Evolutionary conservation across 2,888 invertebrate species (phyloP).

Genomic region (Aspidapion aeneum): DNA sequence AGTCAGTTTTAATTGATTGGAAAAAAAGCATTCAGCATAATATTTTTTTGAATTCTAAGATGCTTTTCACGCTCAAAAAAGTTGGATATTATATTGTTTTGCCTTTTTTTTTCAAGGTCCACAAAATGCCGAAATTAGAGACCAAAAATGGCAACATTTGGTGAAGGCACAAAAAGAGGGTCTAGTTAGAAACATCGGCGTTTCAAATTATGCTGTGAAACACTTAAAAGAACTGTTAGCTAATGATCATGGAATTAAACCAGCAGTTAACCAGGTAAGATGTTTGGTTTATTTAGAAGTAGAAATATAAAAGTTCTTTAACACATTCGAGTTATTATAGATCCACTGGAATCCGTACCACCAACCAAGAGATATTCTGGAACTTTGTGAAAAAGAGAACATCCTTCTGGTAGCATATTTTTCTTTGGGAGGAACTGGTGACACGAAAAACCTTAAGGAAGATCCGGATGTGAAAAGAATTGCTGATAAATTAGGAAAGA

Average conservation of each 20-base stretch:
- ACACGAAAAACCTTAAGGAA: slow-evolving; percentile 52
- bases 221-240: slow-evolving; percentile 64
- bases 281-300: too few species aligned
- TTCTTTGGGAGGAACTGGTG: slow-evolving; percentile 61
- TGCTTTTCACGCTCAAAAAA: too few species aligned
- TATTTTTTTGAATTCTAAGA: too few species aligned
- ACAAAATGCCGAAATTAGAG: slow-evolving; percentile 44
- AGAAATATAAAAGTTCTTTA: too few species aligned
- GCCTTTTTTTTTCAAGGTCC: background rate
- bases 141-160: slow-evolving; percentile 65
- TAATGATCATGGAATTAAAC: slow-evolving; percentile 54
- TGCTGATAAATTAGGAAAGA: slow-evolving; percentile 55
- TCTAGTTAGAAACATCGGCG: slow-evolving; percentile 65
- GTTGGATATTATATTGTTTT: too few species aligned
- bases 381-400: slow-evolving; percentile 59
- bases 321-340: slow-evolving; percentile 42
- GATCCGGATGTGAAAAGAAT: slow-evolving; percentile 58
- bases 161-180: slow-evolving; percentile 62
- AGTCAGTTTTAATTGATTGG: too few species aligned
- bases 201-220: slow-evolving; percentile 71
- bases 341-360: slow-evolving; percentile 80
- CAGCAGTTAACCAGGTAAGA: slow-evolving; percentile 78
- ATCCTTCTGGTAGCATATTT: slow-evolving; percentile 79
- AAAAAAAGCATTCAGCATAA: too few species aligned
- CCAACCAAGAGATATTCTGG: slow-evolving; percentile 58